Percentiles rank a stretch among this genome's conserved stretches.
Evolutionary conservation across 1,140 invertebrate species (phyloP).

Genomic region (Drosophila pseudoobscura): DNA sequence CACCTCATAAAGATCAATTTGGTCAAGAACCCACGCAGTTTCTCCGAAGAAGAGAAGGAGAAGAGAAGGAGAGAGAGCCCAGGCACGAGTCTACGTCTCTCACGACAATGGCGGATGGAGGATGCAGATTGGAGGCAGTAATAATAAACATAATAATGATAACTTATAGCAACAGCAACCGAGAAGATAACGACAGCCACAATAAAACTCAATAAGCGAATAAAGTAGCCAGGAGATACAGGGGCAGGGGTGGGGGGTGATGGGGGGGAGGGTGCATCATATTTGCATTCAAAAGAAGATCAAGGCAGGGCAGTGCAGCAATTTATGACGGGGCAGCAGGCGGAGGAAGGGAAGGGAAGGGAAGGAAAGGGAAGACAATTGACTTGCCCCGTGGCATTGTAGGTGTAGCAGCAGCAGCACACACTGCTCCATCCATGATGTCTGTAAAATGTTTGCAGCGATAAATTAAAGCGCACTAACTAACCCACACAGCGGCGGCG

Average conservation of each 20-base stretch:
- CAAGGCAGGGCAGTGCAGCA: constrained; percentile 11
- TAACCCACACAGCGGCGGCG: constrained; percentile 38
- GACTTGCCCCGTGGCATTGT: constrained; percentile 76
- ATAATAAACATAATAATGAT: constrained; percentile 70
- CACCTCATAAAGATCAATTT: constrained; percentile 54
- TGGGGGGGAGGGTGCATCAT: constrained; percentile 33
- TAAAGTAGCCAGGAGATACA: constrained; percentile 44
- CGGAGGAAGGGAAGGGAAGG: constrained; percentile 21
- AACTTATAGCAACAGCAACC: constrained; percentile 30
- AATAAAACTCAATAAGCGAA: constrained; percentile 73
- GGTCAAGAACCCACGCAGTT: constrained; percentile 13
- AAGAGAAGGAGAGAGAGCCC: background rate
- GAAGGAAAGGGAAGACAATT: constrained; percentile 46
- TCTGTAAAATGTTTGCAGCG: constrained; percentile 49
- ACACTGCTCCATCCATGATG: constrained; percentile 23
- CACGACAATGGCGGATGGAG: constrained; percentile 24
- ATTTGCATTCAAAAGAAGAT: constrained; percentile 49
- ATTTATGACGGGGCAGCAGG: constrained; percentile 54
- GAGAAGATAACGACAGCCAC: constrained; percentile 53
- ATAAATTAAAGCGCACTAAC: constrained; percentile 75
- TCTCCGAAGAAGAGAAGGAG: background rate
- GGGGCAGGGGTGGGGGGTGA: background rate
- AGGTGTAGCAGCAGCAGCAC: constrained; percentile 28
- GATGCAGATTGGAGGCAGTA: constrained; percentile 16
- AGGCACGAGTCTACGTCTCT: constrained; percentile 13